Conservation (phyloP, 2,113 vertebrate genomes). For the Tetrax tetrax region DNA sequence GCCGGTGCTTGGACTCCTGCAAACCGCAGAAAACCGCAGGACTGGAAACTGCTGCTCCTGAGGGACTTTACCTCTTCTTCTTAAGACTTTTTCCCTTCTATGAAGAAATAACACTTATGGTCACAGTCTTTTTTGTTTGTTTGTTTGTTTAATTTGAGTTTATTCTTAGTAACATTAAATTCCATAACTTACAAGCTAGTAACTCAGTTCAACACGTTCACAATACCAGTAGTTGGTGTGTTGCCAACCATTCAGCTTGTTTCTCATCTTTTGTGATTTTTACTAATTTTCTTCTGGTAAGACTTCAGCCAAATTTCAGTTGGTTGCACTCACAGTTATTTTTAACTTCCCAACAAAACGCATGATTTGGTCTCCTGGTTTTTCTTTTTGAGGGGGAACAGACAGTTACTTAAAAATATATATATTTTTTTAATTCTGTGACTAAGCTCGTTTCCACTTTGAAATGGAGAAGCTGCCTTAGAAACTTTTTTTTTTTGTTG, state of each 20-base stretch:
- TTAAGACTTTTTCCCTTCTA: neutral
- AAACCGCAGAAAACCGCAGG: accelerated
- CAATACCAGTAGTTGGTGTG: no score
- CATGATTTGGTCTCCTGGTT: neutral
- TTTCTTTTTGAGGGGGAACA: neutral
- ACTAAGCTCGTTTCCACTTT: neutral
- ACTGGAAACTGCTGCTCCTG: neutral
- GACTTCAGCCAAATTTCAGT: neutral
- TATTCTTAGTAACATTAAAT: neutral
- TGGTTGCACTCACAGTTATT: neutral
- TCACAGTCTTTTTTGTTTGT: neutral
- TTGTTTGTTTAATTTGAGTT: neutral
- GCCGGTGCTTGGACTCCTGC: neutral
- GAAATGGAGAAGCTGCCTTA: neutral
- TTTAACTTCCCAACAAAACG: neutral
- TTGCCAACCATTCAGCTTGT: neutral
- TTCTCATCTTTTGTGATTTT: neutral
- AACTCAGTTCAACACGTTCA: accelerated
- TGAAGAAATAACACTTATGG: neutral
- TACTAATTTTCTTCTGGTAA: neutral
- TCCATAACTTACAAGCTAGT: neutral
- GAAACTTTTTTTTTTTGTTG: accelerated
- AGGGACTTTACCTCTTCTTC: accelerated
- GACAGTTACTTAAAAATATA: neutral
- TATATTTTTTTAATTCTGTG: neutral